phyloP scores from a whole-genome alignment of 1,140 invertebrate genomes.

The Chionoecetes opilio region DNA sequence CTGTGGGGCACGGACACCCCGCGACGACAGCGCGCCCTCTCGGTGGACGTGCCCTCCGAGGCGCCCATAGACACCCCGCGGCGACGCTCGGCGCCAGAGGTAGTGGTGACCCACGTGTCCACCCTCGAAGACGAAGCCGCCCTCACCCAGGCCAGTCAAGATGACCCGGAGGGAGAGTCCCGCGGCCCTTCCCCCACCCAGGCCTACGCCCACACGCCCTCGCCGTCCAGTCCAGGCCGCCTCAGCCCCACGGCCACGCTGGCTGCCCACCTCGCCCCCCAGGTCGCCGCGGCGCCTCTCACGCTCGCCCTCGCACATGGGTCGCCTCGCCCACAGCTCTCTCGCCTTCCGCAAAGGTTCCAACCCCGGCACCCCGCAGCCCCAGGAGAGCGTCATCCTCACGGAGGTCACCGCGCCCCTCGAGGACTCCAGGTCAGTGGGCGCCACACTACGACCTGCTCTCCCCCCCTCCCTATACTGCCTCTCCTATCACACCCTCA shows the following conservation, averaged over 20 bases:
- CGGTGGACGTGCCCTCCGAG: conserved; percentile 61
- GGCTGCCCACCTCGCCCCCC: neutral
- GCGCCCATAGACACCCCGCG: conserved; percentile 55
- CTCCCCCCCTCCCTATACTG: neutral
- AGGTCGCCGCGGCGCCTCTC: conserved; percentile 7
- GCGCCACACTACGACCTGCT: neutral
- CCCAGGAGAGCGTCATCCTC: conserved; percentile 47
- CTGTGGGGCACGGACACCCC: conserved; percentile 61
- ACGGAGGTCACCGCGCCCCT: conserved; percentile 66
- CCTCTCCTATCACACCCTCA: neutral
- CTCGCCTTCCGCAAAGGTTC: conserved; percentile 44
- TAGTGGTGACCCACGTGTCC: conserved; percentile 63
- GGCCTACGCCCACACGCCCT: neutral
- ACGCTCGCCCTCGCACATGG: neutral
- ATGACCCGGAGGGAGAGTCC: neutral
- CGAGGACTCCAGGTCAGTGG: conserved; percentile 64
- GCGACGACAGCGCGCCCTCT: conserved; percentile 41
- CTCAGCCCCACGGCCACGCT: conserved; percentile 61
- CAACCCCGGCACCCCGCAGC: neutral
- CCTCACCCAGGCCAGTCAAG: neutral
- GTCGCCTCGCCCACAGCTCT: conserved; percentile 32
- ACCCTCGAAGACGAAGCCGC: conserved; percentile 19
- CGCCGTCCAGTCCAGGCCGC: conserved; percentile 34
- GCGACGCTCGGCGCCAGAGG: conserved; percentile 63
- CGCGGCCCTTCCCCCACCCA: conserved; percentile 48